Evolutionary conservation across 2,113 vertebrate genomes (phyloP).

Genomic region (Gorsachius goisagi): DNA sequence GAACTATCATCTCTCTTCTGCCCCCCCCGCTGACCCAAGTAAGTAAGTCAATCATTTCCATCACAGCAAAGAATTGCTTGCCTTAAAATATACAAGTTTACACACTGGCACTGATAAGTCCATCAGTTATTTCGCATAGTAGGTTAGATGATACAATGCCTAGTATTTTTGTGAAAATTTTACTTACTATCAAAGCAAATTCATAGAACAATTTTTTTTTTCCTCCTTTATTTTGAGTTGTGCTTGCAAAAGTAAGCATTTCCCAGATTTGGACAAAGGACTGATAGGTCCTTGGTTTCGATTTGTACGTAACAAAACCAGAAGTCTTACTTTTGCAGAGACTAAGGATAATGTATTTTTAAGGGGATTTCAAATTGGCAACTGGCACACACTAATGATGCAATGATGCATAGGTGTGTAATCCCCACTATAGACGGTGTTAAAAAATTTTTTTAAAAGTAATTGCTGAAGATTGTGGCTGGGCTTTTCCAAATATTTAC

Average conservation of each 20-base stretch:
- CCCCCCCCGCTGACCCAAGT: slow-evolving; percentile 80
- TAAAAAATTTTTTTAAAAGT: not conserved
- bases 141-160: slow-evolving; percentile 25
- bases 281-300: not conserved
- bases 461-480: not conserved
- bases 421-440: not conserved
- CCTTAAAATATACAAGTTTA: slow-evolving; percentile 51
- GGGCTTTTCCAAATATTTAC: slow-evolving; percentile 1
- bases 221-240: not conserved
- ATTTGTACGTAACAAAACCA: not conserved
- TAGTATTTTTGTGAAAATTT: not conserved
- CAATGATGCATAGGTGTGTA: not conserved
- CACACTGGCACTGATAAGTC: slow-evolving; percentile 57
- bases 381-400: not conserved
- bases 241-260: not conserved
- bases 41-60: slow-evolving; percentile 75
- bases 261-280: not conserved
- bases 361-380: slow-evolving; percentile 31
- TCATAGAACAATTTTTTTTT: not conserved
- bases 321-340: not conserved
- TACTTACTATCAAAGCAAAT: not conserved
- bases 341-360: not conserved
- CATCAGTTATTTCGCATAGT: slow-evolving; percentile 11
- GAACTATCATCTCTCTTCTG: slow-evolving; percentile 90
- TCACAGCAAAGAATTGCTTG: slow-evolving; percentile 74